Percentiles rank a stretch among this genome's conserved stretches.
phyloP scores from a whole-genome alignment of 2,797 vertebrate genomes.

The Limnodromus scolopaceus region DNA sequence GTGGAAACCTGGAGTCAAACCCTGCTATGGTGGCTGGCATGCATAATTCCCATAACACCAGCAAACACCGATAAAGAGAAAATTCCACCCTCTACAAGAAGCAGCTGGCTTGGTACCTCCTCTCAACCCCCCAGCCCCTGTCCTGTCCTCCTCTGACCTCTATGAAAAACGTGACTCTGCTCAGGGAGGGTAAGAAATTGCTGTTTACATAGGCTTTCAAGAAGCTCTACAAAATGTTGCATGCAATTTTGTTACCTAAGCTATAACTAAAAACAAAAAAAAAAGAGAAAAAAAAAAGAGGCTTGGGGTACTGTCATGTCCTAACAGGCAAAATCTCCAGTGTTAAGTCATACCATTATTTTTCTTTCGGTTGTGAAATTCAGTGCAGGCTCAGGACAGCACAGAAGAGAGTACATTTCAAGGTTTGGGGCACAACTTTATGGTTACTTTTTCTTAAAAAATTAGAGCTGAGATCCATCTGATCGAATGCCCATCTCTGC shows the following conservation, averaged over 20 bases:
- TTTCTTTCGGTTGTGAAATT: constrained; percentile 13
- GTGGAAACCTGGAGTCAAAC: neutral
- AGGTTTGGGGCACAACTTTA: neutral
- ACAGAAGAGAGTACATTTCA: neutral
- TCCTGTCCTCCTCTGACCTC: neutral
- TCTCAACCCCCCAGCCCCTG: neutral
- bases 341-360: neutral
- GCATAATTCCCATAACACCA: neutral
- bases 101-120: neutral
- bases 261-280: neutral
- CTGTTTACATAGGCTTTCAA: neutral
- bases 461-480: neutral
- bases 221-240: neutral
- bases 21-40: neutral
- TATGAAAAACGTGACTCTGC: neutral
- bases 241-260: neutral
- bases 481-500: neutral
- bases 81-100: neutral
- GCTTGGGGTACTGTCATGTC: neutral
- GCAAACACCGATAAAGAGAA: neutral
- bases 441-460: neutral
- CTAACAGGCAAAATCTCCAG: neutral
- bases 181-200: neutral
- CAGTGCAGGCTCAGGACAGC: neutral
- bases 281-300: neutral